Conservation (phyloP, 2,888 invertebrate species). For the Monopis laevigella region DNA sequence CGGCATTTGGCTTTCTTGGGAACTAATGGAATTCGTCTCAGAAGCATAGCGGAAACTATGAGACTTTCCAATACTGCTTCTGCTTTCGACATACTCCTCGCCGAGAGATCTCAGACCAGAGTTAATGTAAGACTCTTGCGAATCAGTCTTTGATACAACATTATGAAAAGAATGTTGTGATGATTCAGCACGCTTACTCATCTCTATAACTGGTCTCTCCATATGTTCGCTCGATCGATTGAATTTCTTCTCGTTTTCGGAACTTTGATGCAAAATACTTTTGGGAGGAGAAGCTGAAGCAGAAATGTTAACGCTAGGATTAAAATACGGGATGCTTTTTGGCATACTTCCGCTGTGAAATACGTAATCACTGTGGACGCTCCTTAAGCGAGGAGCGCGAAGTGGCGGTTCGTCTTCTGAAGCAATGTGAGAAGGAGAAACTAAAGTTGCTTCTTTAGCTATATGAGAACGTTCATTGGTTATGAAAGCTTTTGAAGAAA, state of each 20-base stretch:
- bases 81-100: slow-evolving; percentile 51
- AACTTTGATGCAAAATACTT: slow-evolving; percentile 45
- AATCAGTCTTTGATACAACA: slow-evolving; percentile 36
- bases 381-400: slow-evolving; percentile 44
- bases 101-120: slow-evolving; percentile 50
- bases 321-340: slow-evolving; percentile 52
- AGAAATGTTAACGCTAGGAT: slow-evolving; percentile 38
- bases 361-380: slow-evolving; percentile 39
- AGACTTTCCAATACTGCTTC: slow-evolving; percentile 73
- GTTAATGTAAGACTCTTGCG: slow-evolving; percentile 37
- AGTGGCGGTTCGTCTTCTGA: slow-evolving; percentile 45
- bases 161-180: slow-evolving; percentile 8
- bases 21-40: slow-evolving; percentile 54
- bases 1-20: slow-evolving; percentile 60
- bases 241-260: slow-evolving; percentile 46
- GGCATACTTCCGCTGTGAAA: slow-evolving; percentile 57
- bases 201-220: slow-evolving; percentile 29
- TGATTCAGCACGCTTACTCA: slow-evolving; percentile 7
- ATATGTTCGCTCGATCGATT: slow-evolving; percentile 46
- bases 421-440: slow-evolving; percentile 33
- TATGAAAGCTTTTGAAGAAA: slow-evolving; percentile 51
- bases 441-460: slow-evolving; percentile 33
- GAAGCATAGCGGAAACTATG: slow-evolving; percentile 75
- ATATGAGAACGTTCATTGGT: slow-evolving; percentile 40
- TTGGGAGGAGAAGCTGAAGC: slow-evolving; percentile 49